A percentile compares a stretch with the other conserved stretches of the same genome.
These are phyloP conservation scores for Salvelinus alpinus DNA, from an alignment of 2,113 vertebrate species.

Conservation along the genomic window DNA sequence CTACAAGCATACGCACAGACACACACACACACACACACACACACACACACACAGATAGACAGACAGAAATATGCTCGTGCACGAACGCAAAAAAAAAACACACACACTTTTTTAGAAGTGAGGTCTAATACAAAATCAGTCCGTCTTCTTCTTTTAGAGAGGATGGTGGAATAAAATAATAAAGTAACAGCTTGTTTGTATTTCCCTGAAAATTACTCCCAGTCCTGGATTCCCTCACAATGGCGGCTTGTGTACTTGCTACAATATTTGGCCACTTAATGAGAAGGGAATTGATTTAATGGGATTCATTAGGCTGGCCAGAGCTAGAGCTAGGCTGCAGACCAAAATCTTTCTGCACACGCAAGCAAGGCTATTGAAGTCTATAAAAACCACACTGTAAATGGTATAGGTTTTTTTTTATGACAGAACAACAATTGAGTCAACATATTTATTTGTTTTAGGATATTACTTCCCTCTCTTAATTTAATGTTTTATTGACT, in stretches of 20 bases:
- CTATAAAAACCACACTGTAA: constrained; percentile 51
- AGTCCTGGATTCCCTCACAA: constrained; percentile 36
- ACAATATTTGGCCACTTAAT: constrained; percentile 66
- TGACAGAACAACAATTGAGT: constrained; percentile 48
- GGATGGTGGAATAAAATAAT: constrained; percentile 55
- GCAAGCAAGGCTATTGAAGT: constrained; percentile 54
- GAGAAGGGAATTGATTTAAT: constrained; percentile 62
- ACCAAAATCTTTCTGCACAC: constrained; percentile 43
- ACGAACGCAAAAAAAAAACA: neutral
- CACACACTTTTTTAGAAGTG: neutral
- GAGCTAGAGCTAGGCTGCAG: constrained; percentile 13
- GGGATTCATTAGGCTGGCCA: constrained; percentile 60
- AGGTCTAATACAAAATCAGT: neutral
- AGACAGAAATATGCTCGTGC: constrained; percentile 19
- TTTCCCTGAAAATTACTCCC: constrained; percentile 35
- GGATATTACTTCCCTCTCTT: neutral
- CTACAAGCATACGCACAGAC: neutral
- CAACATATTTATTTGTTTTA: constrained; percentile 53
- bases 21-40: constrained; percentile 10
- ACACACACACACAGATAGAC: constrained; percentile 25
- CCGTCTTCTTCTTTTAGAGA: constrained; percentile 34
- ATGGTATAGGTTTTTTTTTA: constrained; percentile 36
- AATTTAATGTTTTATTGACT: constrained; percentile 31
- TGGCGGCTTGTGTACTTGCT: constrained; percentile 50
- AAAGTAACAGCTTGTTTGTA: constrained; percentile 54